Conservation (phyloP, 2,113 vertebrate genomes). For the Phalacrocorax pelagicus region DNA sequence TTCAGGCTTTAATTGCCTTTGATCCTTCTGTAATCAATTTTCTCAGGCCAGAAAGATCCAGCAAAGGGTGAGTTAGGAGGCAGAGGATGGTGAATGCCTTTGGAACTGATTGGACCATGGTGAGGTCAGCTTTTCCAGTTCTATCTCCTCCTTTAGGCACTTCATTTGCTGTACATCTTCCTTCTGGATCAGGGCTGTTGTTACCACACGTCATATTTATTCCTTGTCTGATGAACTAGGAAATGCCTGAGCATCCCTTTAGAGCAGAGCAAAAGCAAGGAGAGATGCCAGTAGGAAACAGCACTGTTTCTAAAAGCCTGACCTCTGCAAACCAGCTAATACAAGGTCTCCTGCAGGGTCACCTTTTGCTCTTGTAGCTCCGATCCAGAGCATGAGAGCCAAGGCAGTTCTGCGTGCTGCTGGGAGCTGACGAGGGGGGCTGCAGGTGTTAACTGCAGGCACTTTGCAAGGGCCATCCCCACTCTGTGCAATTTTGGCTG, state of each 20-base stretch:
- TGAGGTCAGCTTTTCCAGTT: not conserved
- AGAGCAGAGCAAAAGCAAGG: not conserved
- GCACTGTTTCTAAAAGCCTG: not conserved
- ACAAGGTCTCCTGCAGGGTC: not conserved
- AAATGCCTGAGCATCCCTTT: not conserved
- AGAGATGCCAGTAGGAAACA: not conserved
- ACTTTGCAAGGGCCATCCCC: not conserved
- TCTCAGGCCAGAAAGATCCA: not conserved
- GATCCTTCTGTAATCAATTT: constrained; percentile 41
- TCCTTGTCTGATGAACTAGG: not conserved
- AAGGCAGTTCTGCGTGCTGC: fast-evolving
- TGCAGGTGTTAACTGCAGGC: not conserved
- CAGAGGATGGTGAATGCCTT: not conserved
- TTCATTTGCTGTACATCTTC: not conserved
- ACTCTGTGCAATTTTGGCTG: not conserved
- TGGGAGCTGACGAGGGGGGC: fast-evolving
- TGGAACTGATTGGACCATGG: not conserved
- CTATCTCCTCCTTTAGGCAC: not conserved
- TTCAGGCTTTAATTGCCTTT: constrained; percentile 46
- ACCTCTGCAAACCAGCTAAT: not conserved
- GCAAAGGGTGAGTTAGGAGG: not conserved
- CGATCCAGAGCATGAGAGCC: fast-evolving
- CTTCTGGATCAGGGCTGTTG: fast-evolving
- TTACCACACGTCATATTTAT: not conserved
- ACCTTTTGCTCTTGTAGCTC: not conserved